Conservation (phyloP, 2,888 invertebrate species). For the Mesorhabditis belari region DNA sequence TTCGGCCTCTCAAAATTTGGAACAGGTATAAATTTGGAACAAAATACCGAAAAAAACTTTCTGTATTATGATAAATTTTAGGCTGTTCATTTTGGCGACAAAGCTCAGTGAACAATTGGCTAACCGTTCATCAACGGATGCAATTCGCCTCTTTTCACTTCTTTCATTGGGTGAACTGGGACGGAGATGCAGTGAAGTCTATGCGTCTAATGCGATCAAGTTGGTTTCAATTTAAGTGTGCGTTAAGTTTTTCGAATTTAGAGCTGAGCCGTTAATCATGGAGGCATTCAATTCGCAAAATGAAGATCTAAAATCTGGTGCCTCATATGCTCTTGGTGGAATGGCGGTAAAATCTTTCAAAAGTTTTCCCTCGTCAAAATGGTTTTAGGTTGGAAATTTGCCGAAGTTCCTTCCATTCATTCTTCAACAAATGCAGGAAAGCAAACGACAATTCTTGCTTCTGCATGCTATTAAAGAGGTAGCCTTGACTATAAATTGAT, state of each 20-base stretch:
- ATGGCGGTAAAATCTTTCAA: constrained; percentile 68
- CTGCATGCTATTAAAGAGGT: constrained; percentile 96
- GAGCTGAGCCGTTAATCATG: constrained; percentile 59
- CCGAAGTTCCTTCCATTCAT: constrained; percentile 84
- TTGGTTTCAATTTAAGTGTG: too few species aligned
- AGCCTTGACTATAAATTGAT: background rate
- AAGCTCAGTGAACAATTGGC: constrained; percentile 27
- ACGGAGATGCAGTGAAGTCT: constrained; percentile 30
- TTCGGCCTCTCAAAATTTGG: constrained; percentile 54
- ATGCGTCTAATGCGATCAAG: constrained; percentile 8
- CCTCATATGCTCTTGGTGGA: constrained; percentile 87
- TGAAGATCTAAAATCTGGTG: constrained; percentile 94
- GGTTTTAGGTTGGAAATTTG: constrained; percentile 70
- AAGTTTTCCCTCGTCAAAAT: background rate
- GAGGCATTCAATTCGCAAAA: constrained; percentile 81
- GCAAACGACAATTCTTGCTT: constrained; percentile 86
- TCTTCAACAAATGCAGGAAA: constrained; percentile 78
- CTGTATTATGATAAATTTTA: background rate
- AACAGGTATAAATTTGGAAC: constrained; percentile 11
- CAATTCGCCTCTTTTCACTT: constrained; percentile 69
- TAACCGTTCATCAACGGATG: constrained; percentile 9
- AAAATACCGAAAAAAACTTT: too few species aligned
- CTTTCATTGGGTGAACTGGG: constrained; percentile 95
- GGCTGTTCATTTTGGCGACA: constrained; percentile 16
- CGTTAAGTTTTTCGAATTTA: constrained; percentile 6